These are phyloP conservation scores for Dendroctonus valens DNA, from an alignment of 1,140 invertebrate genomes.

Conservation along the genomic window DNA sequence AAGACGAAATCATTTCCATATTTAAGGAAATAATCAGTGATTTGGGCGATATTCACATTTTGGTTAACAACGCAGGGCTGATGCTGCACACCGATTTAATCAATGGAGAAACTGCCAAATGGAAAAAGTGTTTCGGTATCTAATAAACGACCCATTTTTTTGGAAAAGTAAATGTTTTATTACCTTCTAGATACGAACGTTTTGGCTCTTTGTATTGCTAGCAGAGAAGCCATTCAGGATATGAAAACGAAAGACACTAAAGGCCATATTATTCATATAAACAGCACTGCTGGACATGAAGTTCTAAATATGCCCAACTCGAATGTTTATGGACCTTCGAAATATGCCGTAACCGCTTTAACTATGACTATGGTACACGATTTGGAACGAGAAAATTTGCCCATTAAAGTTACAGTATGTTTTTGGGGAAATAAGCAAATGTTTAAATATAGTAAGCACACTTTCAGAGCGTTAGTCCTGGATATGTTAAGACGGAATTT, in stretches of 20 bases:
- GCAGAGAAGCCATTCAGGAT: conserved; percentile 59
- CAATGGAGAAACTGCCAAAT: conserved; percentile 33
- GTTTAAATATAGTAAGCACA: neutral
- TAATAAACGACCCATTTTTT: neutral
- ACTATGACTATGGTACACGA: conserved; percentile 57
- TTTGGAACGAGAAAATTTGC: conserved; percentile 45
- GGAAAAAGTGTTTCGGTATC: conserved; percentile 24
- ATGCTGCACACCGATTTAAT: conserved; percentile 36
- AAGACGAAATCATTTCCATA: conserved; percentile 60
- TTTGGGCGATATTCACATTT: conserved; percentile 63
- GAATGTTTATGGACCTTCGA: conserved; percentile 56
- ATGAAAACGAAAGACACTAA: conserved; percentile 60
- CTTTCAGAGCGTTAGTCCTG: conserved; percentile 37
- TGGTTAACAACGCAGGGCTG: conserved; percentile 67
- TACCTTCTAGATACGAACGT: conserved; percentile 30
- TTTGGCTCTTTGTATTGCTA: conserved; percentile 64
- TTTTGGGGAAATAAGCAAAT: neutral
- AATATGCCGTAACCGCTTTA: conserved; percentile 57
- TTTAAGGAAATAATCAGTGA: conserved; percentile 60
- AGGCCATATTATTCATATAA: conserved; percentile 68
- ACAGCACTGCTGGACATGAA: conserved; percentile 53
- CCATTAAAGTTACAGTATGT: conserved; percentile 53
- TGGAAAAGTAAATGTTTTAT: neutral
- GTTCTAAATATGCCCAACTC: conserved; percentile 22
- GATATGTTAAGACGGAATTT: conserved; percentile 19